A percentile compares a stretch with the other conserved stretches of the same genome.
phyloP scores from a whole-genome alignment of 2,113 vertebrate species.

The Psittacara wagleri region DNA sequence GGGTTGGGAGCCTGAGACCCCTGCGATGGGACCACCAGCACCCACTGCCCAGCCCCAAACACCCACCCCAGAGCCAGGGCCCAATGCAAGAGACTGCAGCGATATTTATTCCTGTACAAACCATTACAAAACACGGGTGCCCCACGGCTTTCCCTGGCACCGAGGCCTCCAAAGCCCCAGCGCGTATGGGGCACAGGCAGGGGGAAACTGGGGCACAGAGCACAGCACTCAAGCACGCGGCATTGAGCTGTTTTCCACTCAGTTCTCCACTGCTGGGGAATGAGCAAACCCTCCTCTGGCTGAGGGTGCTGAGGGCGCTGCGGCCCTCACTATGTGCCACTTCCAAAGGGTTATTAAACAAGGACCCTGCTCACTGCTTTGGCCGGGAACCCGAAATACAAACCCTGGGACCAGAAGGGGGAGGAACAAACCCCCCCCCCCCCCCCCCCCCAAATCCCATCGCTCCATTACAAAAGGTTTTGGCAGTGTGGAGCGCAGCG shows the following conservation, averaged over 20 bases:
- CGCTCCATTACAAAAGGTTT: not conserved
- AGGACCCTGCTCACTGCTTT: not conserved
- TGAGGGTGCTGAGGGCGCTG: not conserved
- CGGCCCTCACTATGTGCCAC: fast-evolving
- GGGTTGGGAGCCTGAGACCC: fast-evolving
- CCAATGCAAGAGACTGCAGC: conserved; percentile 45
- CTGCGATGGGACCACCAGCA: fast-evolving
- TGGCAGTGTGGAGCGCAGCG: fast-evolving
- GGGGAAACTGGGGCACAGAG: not conserved
- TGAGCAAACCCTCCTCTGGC: not conserved
- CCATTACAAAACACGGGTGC: not conserved
- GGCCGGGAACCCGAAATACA: not conserved
- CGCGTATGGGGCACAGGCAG: fast-evolving
- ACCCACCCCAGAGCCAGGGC: not conserved
- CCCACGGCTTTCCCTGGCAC: not conserved
- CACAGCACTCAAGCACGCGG: fast-evolving
- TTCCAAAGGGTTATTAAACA: not conserved
- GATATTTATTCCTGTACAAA: conserved; percentile 65
- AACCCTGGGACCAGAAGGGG: not conserved
- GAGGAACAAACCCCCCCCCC: not conserved
- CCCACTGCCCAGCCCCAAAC: not conserved
- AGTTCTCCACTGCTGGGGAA: not conserved
- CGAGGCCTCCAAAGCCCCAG: not conserved
- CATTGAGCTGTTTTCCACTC: not conserved
- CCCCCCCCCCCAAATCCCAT: not conserved